phyloP scores from a whole-genome alignment of 1,140 invertebrate species.

The Diabrotica undecimpunctata region DNA sequence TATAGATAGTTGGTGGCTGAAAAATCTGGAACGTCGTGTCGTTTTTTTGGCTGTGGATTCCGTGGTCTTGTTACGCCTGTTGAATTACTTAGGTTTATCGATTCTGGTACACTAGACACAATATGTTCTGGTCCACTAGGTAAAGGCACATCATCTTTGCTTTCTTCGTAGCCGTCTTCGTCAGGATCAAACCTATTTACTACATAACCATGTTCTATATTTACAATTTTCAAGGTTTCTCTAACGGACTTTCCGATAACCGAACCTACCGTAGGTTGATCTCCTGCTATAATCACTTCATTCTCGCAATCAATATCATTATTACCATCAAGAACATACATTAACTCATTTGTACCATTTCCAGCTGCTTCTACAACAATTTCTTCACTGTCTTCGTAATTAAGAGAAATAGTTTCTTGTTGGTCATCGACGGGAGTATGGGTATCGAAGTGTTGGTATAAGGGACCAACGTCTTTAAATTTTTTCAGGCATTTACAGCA shows the following conservation, averaged over 20 bases:
- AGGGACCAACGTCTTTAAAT: constrained; percentile 33
- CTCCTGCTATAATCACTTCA: constrained; percentile 41
- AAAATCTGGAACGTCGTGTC: constrained; percentile 44
- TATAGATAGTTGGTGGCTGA: constrained; percentile 40
- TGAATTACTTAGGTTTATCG: constrained; percentile 16
- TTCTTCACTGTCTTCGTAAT: constrained; percentile 32
- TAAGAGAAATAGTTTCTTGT: constrained; percentile 26
- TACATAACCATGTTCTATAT: constrained; percentile 44
- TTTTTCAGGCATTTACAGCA: constrained; percentile 40
- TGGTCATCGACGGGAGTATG: constrained; percentile 28
- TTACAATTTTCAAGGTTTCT: constrained; percentile 34
- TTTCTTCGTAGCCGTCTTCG: constrained; percentile 24
- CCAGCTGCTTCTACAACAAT: constrained; percentile 24
- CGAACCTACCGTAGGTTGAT: constrained; percentile 16
- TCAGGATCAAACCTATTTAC: constrained; percentile 37
- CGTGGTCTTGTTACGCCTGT: constrained; percentile 27
- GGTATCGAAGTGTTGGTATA: constrained; percentile 40
- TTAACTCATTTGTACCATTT: constrained; percentile 40
- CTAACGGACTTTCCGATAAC: not conserved
- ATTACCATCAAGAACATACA: constrained; percentile 35
- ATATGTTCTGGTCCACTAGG: constrained; percentile 15
- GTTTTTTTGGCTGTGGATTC: constrained; percentile 28
- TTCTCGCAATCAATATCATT: constrained; percentile 35
- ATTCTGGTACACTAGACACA: not conserved
- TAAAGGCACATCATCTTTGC: constrained; percentile 1